Evolutionary conservation across 1,140 invertebrate genomes (phyloP).

Genomic region (Akabosia matsudoensis): DNA sequence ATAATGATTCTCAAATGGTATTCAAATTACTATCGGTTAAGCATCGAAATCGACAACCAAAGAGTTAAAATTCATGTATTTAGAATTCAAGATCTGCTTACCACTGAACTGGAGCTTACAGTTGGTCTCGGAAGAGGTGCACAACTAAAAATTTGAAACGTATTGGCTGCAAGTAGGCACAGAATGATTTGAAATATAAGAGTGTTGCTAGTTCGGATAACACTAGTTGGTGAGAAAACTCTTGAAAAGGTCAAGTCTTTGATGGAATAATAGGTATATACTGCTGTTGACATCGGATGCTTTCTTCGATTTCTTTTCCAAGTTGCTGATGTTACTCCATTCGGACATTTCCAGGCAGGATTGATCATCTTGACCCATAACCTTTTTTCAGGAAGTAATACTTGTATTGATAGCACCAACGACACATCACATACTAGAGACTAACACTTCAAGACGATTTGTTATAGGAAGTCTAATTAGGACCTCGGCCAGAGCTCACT

Average conservation of each 20-base stretch:
- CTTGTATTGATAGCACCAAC: slow-evolving; percentile 6
- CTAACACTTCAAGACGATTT: too few relatives aligned
- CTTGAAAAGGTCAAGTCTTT: not conserved
- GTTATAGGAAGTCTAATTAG: too few relatives aligned
- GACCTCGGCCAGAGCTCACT: too few relatives aligned
- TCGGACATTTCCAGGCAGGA: not conserved
- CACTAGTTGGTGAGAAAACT: not conserved
- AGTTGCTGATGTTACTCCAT: not conserved
- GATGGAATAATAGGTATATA: not conserved
- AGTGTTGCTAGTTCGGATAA: not conserved
- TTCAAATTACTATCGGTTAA: too few relatives aligned
- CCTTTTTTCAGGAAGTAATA: not conserved
- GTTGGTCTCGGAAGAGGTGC: not conserved
- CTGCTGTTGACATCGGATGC: not conserved
- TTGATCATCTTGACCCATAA: slow-evolving; percentile 7
- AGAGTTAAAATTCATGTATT: too few relatives aligned
- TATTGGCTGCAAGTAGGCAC: not conserved
- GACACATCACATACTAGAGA: slow-evolving; percentile 16
- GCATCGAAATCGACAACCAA: too few relatives aligned
- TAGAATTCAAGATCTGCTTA: too few relatives aligned
- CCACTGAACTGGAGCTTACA: slow-evolving; percentile 6
- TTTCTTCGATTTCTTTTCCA: slow-evolving; percentile 16
- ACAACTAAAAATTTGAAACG: not conserved
- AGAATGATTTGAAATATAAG: not conserved
- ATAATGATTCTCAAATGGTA: too few relatives aligned